Evolutionary conservation across 2,797 vertebrate species (phyloP), one percentile per base, ranked within the genome.

Genomic region (Enteromius thamalakanensis): DNA sequence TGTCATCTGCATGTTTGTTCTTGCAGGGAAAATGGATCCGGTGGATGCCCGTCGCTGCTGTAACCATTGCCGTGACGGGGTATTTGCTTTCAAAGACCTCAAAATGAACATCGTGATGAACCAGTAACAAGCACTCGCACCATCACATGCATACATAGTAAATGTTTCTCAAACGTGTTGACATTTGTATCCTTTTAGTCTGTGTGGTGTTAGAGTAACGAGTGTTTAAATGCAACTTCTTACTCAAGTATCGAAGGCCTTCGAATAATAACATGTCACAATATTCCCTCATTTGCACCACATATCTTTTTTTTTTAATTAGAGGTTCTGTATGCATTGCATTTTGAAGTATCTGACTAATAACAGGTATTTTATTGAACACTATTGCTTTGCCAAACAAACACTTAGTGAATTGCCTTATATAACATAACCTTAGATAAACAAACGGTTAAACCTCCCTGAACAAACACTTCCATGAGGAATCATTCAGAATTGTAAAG

Each of bases 1-100:
- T 88, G 58, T 83, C 77, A 90, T 91, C 94, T 91, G 93, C 91
- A 90, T 94, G 90, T 93, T 89, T 94, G 91, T 93, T 92, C 88
- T 96, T 95, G 94, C 97, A 99, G 98, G 97, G 94, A 90, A 94
- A 93, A 84, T 98, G 97, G 97, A 92, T 95, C 89, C 95, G 96
- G 95, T 99, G 97, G 97, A 96, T 97, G 92, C 96, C 97, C 86
- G 94, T 96, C 92, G 95, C 96, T 87, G 98, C 96, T 81, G 95
- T 96, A 93, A 93, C 98, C 92, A 96, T 97, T 89, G 97, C 96
- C 87, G 96, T 98, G 91, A 97, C 97, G 88, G 96, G 96, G 89
- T 97, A 96, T 84, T 91, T 97, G 94, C 94, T 99, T 92, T 96
- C 95, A 93, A 97, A 96, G 96, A 96, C 95, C 94, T 97, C 96